Evolutionary conservation across 2,113 vertebrate species (phyloP).

Genomic region (Etia nguti): DNA sequence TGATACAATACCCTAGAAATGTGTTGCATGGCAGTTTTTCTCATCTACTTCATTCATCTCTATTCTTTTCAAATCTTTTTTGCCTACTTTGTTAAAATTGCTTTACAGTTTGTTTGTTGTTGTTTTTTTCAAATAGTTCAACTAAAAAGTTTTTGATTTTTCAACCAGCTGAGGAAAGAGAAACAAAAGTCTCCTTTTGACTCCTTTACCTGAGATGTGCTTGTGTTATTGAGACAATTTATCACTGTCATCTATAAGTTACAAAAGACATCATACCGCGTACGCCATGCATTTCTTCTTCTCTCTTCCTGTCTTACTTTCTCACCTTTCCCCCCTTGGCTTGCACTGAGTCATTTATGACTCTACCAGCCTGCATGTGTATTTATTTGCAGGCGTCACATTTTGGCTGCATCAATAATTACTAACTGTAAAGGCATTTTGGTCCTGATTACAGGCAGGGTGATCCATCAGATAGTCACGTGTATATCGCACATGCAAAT

Average conservation of each 20-base stretch:
- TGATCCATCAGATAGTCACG: conserved; percentile 47
- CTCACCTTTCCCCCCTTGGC: background rate
- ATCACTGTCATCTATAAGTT: conserved; percentile 41
- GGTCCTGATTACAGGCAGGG: conserved; percentile 50
- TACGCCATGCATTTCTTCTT: background rate
- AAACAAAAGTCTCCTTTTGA: background rate
- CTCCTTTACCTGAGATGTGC: background rate
- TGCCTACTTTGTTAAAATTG: background rate
- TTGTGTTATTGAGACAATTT: conserved; percentile 22
- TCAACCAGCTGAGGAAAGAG: background rate
- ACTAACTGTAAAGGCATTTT: conserved; percentile 54
- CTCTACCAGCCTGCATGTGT: background rate
- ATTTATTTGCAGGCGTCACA: conserved; percentile 58
- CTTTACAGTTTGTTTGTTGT: background rate
- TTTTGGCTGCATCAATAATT: conserved; percentile 60
- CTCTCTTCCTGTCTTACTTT: background rate
- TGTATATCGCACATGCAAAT: conserved; percentile 21
- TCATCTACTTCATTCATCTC: background rate
- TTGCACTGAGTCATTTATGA: conserved; percentile 25
- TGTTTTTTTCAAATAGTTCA: background rate
- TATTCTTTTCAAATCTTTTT: background rate
- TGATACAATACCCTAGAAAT: background rate
- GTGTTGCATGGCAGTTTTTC: background rate
- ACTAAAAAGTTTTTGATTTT: background rate
- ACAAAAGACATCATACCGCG: background rate